A percentile compares a stretch with the other conserved stretches of the same genome.
These are phyloP conservation scores for Hirtodrosophila histrioides DNA, from an alignment of 2,888 invertebrate genomes.

Conservation along the genomic window DNA sequence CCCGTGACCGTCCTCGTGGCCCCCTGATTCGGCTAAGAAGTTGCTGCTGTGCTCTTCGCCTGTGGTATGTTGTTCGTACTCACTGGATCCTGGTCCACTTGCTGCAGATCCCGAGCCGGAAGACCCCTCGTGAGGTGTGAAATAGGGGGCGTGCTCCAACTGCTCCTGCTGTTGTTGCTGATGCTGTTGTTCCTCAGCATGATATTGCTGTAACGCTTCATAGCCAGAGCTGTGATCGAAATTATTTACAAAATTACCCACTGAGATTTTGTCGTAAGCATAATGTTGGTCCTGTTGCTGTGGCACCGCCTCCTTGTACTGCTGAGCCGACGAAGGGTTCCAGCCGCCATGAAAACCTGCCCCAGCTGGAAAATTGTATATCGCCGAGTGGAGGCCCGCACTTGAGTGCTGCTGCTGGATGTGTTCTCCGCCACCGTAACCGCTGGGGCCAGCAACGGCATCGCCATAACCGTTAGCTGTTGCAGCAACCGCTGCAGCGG, in stretches of 20 bases:
- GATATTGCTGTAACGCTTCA: constrained; percentile 53
- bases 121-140: constrained; percentile 27
- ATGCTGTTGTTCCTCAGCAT: constrained; percentile 42
- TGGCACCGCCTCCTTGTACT: constrained; percentile 20
- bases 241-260: constrained; percentile 76
- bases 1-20: constrained; percentile 40
- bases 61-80: constrained; percentile 59
- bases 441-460: constrained; percentile 26
- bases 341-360: constrained; percentile 28
- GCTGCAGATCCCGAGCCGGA: constrained; percentile 20
- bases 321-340: constrained; percentile 45
- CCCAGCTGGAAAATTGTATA: constrained; percentile 72
- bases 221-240: constrained; percentile 76
- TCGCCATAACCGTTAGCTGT: constrained; percentile 67
- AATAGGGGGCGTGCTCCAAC: constrained; percentile 47
- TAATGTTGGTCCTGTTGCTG: constrained; percentile 43
- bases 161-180: constrained; percentile 59
- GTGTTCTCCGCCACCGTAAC: constrained; percentile 46
- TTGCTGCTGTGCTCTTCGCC: constrained; percentile 68
- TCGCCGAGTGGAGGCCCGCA: constrained; percentile 50
- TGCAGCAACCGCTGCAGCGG: constrained; percentile 64
- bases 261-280: constrained; percentile 81
- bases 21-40: constrained; percentile 65
- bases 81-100: constrained; percentile 42
- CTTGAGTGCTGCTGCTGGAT: constrained; percentile 54